phyloP scores from a whole-genome alignment of 2,888 invertebrate genomes.

The Dryobota labecula region DNA sequence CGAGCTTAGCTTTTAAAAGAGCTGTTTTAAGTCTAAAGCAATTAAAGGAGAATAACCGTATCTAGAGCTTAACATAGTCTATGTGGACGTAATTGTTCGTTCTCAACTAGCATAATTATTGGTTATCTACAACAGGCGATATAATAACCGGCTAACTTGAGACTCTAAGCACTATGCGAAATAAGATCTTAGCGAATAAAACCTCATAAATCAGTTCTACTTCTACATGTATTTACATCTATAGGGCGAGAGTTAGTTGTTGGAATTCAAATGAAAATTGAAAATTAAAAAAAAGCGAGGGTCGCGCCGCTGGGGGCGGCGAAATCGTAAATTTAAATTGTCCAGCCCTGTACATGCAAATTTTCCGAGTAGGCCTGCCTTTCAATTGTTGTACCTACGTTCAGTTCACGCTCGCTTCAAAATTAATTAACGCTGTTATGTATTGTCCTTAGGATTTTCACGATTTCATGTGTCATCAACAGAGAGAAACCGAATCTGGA shows the following conservation, averaged over 20 bases:
- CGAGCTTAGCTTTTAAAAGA: slow-evolving; percentile 7
- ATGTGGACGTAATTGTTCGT: slow-evolving; percentile 45
- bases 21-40: slow-evolving; percentile 5
- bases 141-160: slow-evolving; percentile 52
- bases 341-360: slow-evolving; percentile 89
- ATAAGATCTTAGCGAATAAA: slow-evolving; percentile 55
- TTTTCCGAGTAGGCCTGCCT: slow-evolving; percentile 82
- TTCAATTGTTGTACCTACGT: slow-evolving; percentile 78
- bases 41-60: slow-evolving; percentile 31
- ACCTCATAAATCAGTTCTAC: slow-evolving; percentile 65
- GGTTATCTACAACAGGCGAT: slow-evolving; percentile 37
- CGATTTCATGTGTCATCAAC: slow-evolving; percentile 50
- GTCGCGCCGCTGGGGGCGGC: slow-evolving; percentile 83
- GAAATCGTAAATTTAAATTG: slow-evolving; percentile 90
- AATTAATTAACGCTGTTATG: slow-evolving; percentile 64
- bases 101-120: slow-evolving; percentile 56
- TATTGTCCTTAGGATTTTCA: slow-evolving; percentile 59
- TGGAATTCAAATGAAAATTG: slow-evolving; percentile 90
- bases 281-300: slow-evolving; percentile 90
- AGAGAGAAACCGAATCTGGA: slow-evolving; percentile 39
- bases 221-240: slow-evolving; percentile 63
- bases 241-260: slow-evolving; percentile 76
- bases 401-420: slow-evolving; percentile 60
- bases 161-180: slow-evolving; percentile 27
- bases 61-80: slow-evolving; percentile 18